Percentiles rank a stretch among this genome's conserved stretches.
These are phyloP conservation scores for Chaetorhynchus papuensis DNA, from an alignment of 2,113 vertebrate genomes.

Conservation along the genomic window DNA sequence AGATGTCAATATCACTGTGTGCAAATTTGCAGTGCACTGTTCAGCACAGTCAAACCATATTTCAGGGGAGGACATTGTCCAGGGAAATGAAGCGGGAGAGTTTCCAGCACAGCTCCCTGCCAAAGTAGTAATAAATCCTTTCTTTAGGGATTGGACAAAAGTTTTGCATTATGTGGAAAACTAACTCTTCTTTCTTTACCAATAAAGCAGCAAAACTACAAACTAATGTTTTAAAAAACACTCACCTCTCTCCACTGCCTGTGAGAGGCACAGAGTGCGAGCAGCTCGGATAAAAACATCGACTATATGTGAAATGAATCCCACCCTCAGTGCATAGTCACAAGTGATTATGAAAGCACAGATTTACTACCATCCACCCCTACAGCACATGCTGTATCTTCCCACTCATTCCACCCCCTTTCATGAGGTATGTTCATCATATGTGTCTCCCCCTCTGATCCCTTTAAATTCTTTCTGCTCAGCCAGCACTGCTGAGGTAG, in stretches of 20 bases:
- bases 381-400: neutral
- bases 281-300: neutral
- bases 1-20: conserved; percentile 49
- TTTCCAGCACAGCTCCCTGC: conserved; percentile 30
- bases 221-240: neutral
- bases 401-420: conserved; percentile 23
- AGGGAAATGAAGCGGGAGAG: conserved; percentile 14
- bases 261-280: neutral
- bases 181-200: conserved; percentile 20
- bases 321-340: neutral
- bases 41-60: conserved; percentile 41
- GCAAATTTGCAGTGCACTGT: conserved; percentile 7
- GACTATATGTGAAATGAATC: conserved; percentile 8
- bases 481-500: neutral
- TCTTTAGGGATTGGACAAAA: conserved; percentile 32
- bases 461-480: neutral
- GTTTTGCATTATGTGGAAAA: conserved; percentile 34
- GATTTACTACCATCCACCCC: conserved; percentile 19
- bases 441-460: neutral
- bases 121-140: conserved; percentile 52
- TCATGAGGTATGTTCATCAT: conserved; percentile 1
- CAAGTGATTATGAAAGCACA: neutral
- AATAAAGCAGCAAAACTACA: neutral
- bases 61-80: conserved; percentile 46
- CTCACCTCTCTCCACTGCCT: neutral